These are phyloP conservation scores for Rhinella marina DNA, from an alignment of 2,797 vertebrate genomes.

Conservation along the genomic window DNA sequence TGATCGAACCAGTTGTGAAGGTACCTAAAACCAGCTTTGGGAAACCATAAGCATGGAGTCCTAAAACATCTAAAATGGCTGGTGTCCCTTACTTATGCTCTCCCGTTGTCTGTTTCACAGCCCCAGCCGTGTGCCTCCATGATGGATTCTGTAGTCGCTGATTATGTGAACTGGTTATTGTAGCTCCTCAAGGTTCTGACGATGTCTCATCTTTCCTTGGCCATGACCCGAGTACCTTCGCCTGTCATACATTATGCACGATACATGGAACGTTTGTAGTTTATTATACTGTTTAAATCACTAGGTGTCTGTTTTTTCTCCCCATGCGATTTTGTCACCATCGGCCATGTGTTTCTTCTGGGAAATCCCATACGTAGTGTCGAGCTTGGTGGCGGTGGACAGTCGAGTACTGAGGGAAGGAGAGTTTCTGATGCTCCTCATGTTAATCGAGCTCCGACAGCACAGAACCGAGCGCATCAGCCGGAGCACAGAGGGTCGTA, in stretches of 20 bases:
- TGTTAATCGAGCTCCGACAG: slow-evolving; percentile 63
- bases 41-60: not conserved
- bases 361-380: slow-evolving; percentile 17
- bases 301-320: slow-evolving; percentile 56
- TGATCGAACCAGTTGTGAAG: not conserved
- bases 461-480: slow-evolving; percentile 78
- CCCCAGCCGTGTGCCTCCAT: not conserved
- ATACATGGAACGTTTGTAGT: not conserved
- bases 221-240: not conserved
- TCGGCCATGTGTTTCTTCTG: slow-evolving; percentile 47
- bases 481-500: slow-evolving; percentile 84
- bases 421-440: slow-evolving; percentile 20
- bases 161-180: not conserved
- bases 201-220: not conserved
- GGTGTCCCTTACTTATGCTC: not conserved
- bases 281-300: not conserved
- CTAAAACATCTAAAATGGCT: not conserved
- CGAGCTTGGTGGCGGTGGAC: not conserved
- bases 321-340: slow-evolving; percentile 56
- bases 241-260: not conserved
- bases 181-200: not conserved
- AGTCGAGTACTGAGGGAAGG: not conserved
- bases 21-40: not conserved
- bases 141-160: not conserved
- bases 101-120: no score